A percentile compares a stretch with the other conserved stretches of the same genome.
These are phyloP conservation scores for Nephila pilipes DNA, from an alignment of 1,140 invertebrate species.

Conservation along the genomic window DNA sequence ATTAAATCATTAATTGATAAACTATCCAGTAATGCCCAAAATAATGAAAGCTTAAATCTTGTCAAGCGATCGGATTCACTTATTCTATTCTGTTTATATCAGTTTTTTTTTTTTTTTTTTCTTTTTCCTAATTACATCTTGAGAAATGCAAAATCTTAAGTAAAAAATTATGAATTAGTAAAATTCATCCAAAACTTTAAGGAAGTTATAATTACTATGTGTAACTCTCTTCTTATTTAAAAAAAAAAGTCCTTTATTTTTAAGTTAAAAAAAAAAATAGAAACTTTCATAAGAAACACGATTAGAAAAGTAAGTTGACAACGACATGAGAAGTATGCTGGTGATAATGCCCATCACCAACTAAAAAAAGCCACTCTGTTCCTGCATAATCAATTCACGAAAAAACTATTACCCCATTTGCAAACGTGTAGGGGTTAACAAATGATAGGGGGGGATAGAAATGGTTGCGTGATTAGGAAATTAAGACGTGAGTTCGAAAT, in stretches of 20 bases:
- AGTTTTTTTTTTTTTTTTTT: too few species aligned
- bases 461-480: constrained; percentile 73
- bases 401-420: constrained; percentile 50
- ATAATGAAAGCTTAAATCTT: too few species aligned
- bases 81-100: too few species aligned
- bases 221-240: not conserved
- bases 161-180: not conserved
- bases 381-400: constrained; percentile 37
- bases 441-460: constrained; percentile 15
- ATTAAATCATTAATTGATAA: too few species aligned
- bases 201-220: not conserved
- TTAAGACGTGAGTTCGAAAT: constrained; percentile 72
- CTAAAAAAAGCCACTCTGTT: not conserved
- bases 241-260: not conserved
- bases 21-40: too few species aligned
- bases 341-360: not conserved
- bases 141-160: not conserved
- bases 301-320: not conserved
- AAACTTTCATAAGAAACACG: not conserved
- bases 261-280: not conserved
- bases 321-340: not conserved
- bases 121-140: not conserved
- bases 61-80: too few species aligned
- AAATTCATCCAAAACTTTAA: not conserved
- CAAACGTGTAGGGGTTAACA: constrained; percentile 2